Base-by-base conservation (phyloP, 2,113 vertebrate species). In the Ciconia stormi region DNA sequence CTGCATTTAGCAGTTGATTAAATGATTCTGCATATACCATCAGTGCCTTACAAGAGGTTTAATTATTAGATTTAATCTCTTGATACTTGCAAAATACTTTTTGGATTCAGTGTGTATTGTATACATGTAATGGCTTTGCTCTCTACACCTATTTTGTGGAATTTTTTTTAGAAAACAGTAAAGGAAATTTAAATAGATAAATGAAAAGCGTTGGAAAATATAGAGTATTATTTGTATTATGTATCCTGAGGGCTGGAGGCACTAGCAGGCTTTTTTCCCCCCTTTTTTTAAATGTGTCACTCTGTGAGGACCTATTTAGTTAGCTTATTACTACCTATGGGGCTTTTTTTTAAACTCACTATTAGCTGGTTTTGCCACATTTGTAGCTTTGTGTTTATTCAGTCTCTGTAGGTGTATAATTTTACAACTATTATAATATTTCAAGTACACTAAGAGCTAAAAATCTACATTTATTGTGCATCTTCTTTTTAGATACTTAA, bases 1-100 rank as follows among this genome's bases (percentile, higher is more conserved):
- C 36, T 89, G 38, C 47, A 66, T 95, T 92, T 83, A 95, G 82
- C 58, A 71, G 72, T 25, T 94, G 61, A 92, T 93, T 92, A 94
- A 93, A 91, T 71, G 62, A 71, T 87, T 88, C 83, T 72, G 65
- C 32, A 71, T 92, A 79, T 82, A 55, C 81, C 73, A 58, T 81
- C 59, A 70, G 34, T 55, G 42, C 50, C 61, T 93, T 78, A 61
- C 52, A 90, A 91, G 66, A 86, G 50, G 58, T 91, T 95, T 90
- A 89, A 89, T 87, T 82, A 59, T 71, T 46, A 92, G 88, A 63
- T 91, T 92, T 95, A 78, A 87, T 91, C 40, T 86, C 70, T 85
- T 14, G 4, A 22, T 91, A 90, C 52, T 74, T 82, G n/a, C 40
- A 87, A 92, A 82, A 32, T 72, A 47, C 59, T 61, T 87, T 86